phyloP scores from a whole-genome alignment of 2,797 vertebrate species.

The Anguilla anguilla region DNA sequence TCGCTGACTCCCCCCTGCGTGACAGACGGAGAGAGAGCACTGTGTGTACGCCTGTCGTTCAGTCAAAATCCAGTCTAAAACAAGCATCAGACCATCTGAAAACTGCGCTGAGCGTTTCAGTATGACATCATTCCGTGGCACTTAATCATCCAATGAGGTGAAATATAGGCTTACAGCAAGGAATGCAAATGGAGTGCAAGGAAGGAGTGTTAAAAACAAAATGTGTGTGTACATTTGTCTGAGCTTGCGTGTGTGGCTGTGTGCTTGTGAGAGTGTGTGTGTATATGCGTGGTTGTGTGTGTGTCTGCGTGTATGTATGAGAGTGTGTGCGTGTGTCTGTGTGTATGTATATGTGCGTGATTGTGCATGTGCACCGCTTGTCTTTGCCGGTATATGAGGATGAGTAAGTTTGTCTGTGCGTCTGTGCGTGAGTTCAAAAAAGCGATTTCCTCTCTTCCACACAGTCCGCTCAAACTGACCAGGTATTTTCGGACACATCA shows the following conservation, averaged over 20 bases:
- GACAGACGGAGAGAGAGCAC: conserved; percentile 15
- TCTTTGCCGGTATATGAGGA: background rate
- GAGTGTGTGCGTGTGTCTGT: background rate
- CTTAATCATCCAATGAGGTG: background rate
- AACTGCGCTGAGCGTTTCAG: background rate
- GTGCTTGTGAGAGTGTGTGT: background rate
- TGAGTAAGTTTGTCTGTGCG: background rate
- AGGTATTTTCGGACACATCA: conserved; percentile 75
- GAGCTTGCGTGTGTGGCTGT: background rate
- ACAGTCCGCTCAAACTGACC: conserved; percentile 68
- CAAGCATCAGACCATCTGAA: background rate
- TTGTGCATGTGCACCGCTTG: background rate
- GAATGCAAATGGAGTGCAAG: background rate
- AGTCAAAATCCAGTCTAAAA: background rate
- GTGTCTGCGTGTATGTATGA: background rate
- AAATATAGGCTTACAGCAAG: background rate
- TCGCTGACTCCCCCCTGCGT: conserved; percentile 75
- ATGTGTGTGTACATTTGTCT: background rate
- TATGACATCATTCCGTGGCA: background rate
- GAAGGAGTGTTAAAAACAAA: background rate
- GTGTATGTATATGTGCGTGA: background rate
- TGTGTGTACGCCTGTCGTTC: background rate
- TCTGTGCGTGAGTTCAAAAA: background rate
- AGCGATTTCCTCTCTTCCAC: background rate
- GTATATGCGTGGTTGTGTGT: background rate